Conservation (phyloP, 2,888 invertebrate genomes). For the Crossocerus cetratus region DNA sequence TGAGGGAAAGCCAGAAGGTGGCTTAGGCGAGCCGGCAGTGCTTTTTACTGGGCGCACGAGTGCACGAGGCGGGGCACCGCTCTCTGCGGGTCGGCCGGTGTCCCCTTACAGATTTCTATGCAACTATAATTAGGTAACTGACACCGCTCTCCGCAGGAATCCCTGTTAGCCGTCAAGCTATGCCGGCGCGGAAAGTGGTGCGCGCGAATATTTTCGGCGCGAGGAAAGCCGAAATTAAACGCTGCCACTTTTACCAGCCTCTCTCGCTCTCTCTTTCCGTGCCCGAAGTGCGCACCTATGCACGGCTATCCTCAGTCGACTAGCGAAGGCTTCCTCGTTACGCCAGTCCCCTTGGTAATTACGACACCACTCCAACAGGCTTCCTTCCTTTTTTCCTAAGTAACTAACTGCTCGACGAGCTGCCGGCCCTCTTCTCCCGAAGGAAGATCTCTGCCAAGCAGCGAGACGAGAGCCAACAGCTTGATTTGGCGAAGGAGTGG, state of each 20-base stretch:
- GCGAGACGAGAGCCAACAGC: no score
- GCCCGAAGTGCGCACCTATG: no score
- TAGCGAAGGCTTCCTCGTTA: neutral
- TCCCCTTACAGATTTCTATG: slow-evolving; percentile 64
- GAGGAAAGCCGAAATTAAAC: slow-evolving; percentile 58
- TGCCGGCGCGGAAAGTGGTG: slow-evolving; percentile 52
- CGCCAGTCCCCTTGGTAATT: neutral
- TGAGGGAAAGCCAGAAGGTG: no score
- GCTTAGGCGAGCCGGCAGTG: no score
- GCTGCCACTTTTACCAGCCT: slow-evolving; percentile 45
- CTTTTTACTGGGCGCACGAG: slow-evolving; percentile 14
- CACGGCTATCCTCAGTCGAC: neutral
- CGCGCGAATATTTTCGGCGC: slow-evolving; percentile 60
- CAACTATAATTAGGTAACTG: slow-evolving; percentile 64
- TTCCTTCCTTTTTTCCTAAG: neutral
- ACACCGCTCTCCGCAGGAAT: slow-evolving; percentile 56
- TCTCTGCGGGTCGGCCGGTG: slow-evolving; percentile 41
- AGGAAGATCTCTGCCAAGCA: no score
- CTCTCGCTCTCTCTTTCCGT: neutral
- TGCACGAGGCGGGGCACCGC: slow-evolving; percentile 47
- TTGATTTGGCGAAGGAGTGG: no score
- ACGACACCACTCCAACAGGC: neutral
- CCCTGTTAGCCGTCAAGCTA: slow-evolving; percentile 60
- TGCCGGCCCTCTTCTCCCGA: neutral
- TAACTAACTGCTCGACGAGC: neutral